Conservation (phyloP, 2,888 invertebrate genomes). For the Drosophila basisetae region DNA sequence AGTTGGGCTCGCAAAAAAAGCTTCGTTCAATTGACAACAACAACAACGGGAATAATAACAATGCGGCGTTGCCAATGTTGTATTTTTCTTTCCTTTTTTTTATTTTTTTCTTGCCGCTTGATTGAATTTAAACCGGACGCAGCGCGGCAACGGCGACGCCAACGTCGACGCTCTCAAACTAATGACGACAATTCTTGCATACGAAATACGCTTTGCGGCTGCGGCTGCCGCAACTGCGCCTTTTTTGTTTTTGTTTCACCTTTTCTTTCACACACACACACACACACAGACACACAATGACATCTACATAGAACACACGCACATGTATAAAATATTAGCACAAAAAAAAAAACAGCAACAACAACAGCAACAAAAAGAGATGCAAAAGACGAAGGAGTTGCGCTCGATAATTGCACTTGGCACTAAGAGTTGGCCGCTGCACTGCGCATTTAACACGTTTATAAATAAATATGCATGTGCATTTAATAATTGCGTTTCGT, state of each 20-base stretch:
- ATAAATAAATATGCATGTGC: constrained; percentile 64
- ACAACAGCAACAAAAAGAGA: constrained; percentile 24
- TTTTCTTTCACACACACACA: constrained; percentile 52
- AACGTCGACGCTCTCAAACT: constrained; percentile 41
- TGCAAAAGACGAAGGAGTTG: constrained; percentile 26
- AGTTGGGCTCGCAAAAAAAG: constrained; percentile 16
- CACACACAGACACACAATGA: constrained; percentile 37
- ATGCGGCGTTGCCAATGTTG: constrained; percentile 53
- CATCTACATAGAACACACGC: constrained; percentile 40
- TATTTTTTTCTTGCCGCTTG: constrained; percentile 68
- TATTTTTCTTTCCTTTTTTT: constrained; percentile 10
- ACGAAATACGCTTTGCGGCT: constrained; percentile 55
- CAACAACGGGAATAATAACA: constrained; percentile 34
- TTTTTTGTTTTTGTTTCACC: constrained; percentile 59
- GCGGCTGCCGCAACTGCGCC: constrained; percentile 54
- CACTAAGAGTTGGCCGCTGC: constrained; percentile 27
- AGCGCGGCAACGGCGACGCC: constrained; percentile 39
- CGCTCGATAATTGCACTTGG: constrained; percentile 65
- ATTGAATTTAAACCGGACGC: constrained; percentile 80
- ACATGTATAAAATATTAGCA: constrained; percentile 63
- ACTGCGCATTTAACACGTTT: constrained; percentile 53
- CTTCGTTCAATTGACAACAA: constrained; percentile 22
- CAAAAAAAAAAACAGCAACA: constrained; percentile 42
- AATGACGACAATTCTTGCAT: constrained; percentile 71
- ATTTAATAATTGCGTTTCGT: constrained; percentile 52